A percentile compares a stretch with the other conserved stretches of the same genome.
phyloP scores from a whole-genome alignment of 2,797 vertebrate species.

The Catostomus latipinnis region DNA sequence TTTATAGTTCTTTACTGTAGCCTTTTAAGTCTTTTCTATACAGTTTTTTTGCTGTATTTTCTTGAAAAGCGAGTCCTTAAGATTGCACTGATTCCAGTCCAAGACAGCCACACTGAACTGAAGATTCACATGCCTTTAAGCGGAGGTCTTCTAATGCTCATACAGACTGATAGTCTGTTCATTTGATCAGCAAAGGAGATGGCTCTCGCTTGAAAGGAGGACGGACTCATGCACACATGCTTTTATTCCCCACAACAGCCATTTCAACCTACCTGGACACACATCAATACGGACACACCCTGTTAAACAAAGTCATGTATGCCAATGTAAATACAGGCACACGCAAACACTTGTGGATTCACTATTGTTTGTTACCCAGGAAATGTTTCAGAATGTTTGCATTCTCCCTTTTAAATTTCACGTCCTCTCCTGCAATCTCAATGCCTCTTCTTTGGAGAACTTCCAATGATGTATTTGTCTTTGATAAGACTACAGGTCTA shows the following conservation, averaged over 20 bases:
- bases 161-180: slow-evolving; percentile 46
- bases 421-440: not conserved
- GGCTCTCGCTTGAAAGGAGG: not conserved
- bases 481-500: not conserved
- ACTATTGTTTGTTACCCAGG: not conserved
- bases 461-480: not conserved
- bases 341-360: not conserved
- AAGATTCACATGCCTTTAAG: slow-evolving; percentile 10
- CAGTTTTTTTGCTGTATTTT: not conserved
- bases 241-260: slow-evolving; percentile 44
- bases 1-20: not conserved
- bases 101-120: too few relatives aligned
- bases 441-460: slow-evolving; percentile 14
- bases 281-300: slow-evolving; percentile 39
- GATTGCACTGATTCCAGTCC: too few relatives aligned
- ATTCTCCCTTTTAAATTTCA: not conserved
- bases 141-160: slow-evolving; percentile 35
- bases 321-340: slow-evolving; percentile 12
- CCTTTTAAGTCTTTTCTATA: not conserved
- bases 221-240: slow-evolving; percentile 9
- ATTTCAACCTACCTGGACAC: slow-evolving; percentile 47
- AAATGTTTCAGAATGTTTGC: not conserved
- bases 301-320: slow-evolving; percentile 34
- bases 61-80: too few relatives aligned
- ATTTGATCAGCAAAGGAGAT: slow-evolving; percentile 41